Evolutionary conservation across 2,113 vertebrate genomes (phyloP).

Genomic region (Hypomesus transpacificus): DNA sequence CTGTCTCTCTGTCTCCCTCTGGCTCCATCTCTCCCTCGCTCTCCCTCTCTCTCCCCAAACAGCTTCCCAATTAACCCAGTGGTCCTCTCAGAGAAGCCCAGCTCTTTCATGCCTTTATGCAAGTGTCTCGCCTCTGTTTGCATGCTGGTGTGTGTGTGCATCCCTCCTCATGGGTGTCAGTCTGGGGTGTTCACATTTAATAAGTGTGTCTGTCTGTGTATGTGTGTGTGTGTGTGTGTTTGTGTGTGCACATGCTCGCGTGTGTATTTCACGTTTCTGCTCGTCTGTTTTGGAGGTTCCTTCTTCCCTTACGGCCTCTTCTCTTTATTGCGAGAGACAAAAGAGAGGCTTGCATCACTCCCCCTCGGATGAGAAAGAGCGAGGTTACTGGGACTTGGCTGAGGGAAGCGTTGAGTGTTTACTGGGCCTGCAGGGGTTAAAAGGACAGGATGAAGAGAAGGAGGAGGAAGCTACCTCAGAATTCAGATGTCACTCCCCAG

Average conservation of each 20-base stretch:
- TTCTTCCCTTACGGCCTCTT: constrained; percentile 8
- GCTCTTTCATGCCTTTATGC: constrained; percentile 41
- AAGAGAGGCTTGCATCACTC: constrained; percentile 48
- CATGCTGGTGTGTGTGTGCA: neutral
- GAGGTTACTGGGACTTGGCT: neutral
- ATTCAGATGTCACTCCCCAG: constrained; percentile 34
- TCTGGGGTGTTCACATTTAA: neutral
- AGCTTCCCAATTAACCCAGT: constrained; percentile 56
- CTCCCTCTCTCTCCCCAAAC: constrained; percentile 35
- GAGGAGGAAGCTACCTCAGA: constrained; percentile 35
- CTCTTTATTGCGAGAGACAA: constrained; percentile 48
- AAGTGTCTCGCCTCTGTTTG: constrained; percentile 1
- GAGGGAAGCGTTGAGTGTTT: constrained; percentile 12
- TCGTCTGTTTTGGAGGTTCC: neutral
- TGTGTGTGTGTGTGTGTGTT: neutral
- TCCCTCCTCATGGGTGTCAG: neutral
- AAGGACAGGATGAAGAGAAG: constrained; percentile 15
- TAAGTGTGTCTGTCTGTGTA: neutral
- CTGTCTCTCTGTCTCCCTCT: constrained; percentile 1
- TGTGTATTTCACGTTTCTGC: neutral
- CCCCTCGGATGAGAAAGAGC: constrained; percentile 12
- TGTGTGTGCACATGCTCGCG: neutral
- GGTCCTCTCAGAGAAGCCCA: constrained; percentile 6
- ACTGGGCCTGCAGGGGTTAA: constrained; percentile 16
- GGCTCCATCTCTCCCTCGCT: neutral